These are phyloP conservation scores for Mesitornis unicolor DNA, from an alignment of 2,113 vertebrate species.

Conservation along the genomic window DNA sequence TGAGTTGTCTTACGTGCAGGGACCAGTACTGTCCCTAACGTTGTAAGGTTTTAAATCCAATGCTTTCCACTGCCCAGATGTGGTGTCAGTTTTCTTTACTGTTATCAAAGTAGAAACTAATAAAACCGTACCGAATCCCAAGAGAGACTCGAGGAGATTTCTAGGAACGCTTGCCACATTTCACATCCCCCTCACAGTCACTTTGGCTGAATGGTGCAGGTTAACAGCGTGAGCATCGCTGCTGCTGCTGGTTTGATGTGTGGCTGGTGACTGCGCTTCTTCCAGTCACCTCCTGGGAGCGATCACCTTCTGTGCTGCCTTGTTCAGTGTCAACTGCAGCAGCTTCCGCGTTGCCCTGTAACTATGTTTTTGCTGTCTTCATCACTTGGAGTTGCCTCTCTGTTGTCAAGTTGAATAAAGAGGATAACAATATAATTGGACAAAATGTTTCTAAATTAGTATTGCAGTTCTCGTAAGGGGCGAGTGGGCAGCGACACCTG, in stretches of 20 bases:
- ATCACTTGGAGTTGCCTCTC: not conserved
- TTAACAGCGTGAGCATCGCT: not conserved
- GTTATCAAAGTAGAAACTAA: not conserved
- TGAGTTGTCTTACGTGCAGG: not conserved
- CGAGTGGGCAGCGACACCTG: not conserved
- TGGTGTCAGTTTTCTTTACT: not conserved
- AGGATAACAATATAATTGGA: not conserved
- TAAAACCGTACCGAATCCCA: not conserved
- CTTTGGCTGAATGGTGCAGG: not conserved
- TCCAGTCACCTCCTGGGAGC: not conserved
- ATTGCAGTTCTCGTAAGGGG: not conserved
- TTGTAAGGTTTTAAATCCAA: not conserved
- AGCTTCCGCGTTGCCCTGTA: fast-evolving
- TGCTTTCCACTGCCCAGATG: not conserved
- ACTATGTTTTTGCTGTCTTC: not conserved
- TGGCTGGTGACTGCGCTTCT: not conserved
- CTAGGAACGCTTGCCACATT: not conserved
- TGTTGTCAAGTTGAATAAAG: not conserved
- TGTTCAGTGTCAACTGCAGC: not conserved
- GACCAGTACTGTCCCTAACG: not conserved
- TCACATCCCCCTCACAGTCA: not conserved
- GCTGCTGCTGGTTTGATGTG: not conserved
- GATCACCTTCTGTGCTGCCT: not conserved
- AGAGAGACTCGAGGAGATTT: not conserved
- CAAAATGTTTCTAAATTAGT: not conserved